A percentile compares a stretch with the other conserved stretches of the same genome.
Conservation (phyloP, 2,797 vertebrate genomes). For the Euphonia xanthogaster region DNA sequence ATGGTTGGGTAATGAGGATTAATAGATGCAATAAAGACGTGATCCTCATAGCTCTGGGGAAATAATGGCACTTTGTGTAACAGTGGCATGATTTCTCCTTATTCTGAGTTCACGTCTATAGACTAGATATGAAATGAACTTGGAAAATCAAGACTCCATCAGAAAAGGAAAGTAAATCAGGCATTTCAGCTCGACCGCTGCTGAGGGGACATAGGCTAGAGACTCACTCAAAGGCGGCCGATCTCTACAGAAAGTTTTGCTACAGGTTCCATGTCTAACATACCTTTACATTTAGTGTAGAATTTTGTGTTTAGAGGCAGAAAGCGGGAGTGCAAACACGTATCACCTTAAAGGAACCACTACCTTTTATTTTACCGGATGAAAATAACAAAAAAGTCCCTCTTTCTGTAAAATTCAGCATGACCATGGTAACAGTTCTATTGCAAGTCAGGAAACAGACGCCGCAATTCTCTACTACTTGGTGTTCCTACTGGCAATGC, state of each 20-base stretch:
- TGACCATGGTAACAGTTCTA: accelerated
- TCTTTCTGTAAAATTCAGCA: background rate
- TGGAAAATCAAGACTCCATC: background rate
- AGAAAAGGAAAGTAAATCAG: background rate
- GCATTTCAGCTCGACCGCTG: background rate
- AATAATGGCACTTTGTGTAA: background rate
- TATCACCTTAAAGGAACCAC: background rate
- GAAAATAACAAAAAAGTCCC: background rate
- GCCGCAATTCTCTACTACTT: too few relatives aligned
- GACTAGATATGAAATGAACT: background rate
- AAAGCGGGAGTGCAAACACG: background rate
- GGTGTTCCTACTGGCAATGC: background rate
- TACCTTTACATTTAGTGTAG: background rate
- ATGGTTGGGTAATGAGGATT: background rate
- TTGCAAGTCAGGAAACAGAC: background rate
- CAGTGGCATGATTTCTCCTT: background rate
- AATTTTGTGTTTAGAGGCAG: background rate
- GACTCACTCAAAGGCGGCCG: background rate
- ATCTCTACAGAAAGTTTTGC: background rate
- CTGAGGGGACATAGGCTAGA: background rate
- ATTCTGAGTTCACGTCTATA: background rate
- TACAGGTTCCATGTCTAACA: background rate
- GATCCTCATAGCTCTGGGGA: background rate
- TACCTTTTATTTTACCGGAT: background rate
- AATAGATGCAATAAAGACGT: background rate